Base-by-base conservation (phyloP, 2,888 invertebrate genomes). In the Anthophora plumipes region DNA sequence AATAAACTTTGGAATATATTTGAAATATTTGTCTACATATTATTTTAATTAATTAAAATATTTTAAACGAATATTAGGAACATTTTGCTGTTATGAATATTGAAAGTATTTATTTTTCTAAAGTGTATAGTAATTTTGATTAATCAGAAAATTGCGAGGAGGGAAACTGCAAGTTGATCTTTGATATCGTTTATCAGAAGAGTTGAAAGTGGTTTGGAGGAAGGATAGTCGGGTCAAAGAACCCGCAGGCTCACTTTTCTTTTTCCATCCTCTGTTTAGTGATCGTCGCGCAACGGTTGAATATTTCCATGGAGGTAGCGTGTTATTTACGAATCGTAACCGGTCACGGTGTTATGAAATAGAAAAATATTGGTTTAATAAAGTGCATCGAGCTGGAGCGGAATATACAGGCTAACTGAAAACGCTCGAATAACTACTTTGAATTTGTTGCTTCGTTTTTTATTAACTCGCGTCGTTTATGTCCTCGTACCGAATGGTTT, bases 221-320 rank as follows among this genome's bases (percentile, higher is more conserved):
- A 80, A 84, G 85, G 85, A 84, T 85, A 83, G 83, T 77, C 85
- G 17, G 86, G 86, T 90, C 89, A 90, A 89, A 89, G 88, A 86
- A 82, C 74, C 80, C 52, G 61, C 70, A 83, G 68, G 17, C 67
- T 74, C 48, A 61, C 73, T 66, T 81, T 71, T 48, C 83, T 82
- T 85, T 88, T 70, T n/a, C n/a, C 60, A 64, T 17, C 50, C 52
- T 41, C 17, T 43, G 39, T 20, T 46, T 52, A 14, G n/a, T 11
- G 20, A 22, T 60, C 20, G 12, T 5, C 55, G 9, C 43, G 25
- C 12, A 2, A 8, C 52, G 14, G 41, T 43, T 41, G 22, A 50
- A 43, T n/a, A n/a, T 59, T 57, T 46, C 14, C 17, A 54, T 20
- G 25, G 31, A 25, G 39, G 11, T n/a, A 1, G 22, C 11, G 43